Base-by-base conservation (phyloP, 2,888 invertebrate species). In the Agonopterix arenella region DNA sequence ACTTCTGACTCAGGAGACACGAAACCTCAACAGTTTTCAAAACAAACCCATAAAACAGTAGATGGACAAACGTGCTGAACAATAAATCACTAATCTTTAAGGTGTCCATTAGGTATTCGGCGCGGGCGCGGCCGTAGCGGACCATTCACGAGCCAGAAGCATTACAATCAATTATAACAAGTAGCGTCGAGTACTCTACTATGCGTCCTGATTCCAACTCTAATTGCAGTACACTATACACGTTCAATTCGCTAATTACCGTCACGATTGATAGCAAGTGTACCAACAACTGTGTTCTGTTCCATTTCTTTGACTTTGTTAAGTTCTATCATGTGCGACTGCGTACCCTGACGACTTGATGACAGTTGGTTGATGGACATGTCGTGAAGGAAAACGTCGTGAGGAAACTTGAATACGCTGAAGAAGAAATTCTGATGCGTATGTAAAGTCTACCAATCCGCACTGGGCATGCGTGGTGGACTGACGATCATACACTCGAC, bases 81-180 rank as follows among this genome's bases (percentile, higher is more conserved):
- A 50, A 69, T 74, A 74, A 73, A 73, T 72, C 68, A 70, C 61
- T 52, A 53, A 59, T 43, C 47, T 53, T 43, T 36, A 43, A 56
- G 50, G 45, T 50, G 49, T 47, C 50, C 53, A 68, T 78, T 70
- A 62, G 51, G 70, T 71, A 80, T 82, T 70, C 80, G 54, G 58
- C 49, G 53, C 59, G 54, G 51, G 49, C 46, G 54, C 57, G 44
- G 52, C 55, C 54, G 67, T 76, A 77, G 77, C 81, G 79, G 76
- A 47, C 70, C 73, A 69, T 70, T 70, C 69, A 70, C 63, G 71
- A 69, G 63, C 57, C 62, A 64, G 71, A 66, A 67, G 67, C 70
- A 68, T 71, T 36, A 46, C 46, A 52, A 46, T 48, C 41, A 48
- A 45, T 48, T 48, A 48, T 73, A 81, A 79, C 76, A 72, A 65